phyloP scores from a whole-genome alignment of 53 echinoderm and acorn worm species.

The Echinometra lucunter region DNA sequence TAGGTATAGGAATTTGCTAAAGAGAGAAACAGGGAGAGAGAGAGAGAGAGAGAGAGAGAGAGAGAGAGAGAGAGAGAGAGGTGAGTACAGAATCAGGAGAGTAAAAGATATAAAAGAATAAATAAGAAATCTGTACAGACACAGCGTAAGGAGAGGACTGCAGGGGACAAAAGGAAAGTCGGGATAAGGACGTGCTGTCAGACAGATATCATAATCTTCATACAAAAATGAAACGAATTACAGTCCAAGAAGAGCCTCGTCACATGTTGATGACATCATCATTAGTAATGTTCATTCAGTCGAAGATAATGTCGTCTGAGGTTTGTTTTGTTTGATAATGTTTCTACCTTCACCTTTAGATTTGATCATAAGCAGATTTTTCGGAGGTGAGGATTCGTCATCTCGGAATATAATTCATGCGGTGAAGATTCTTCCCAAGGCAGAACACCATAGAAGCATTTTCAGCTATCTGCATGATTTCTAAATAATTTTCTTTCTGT shows the following conservation, averaged over 20 bases:
- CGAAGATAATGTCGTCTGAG: neutral
- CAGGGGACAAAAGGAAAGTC: neutral
- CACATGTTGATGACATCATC: slow-evolving; percentile 35
- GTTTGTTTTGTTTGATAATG: slow-evolving; percentile 32
- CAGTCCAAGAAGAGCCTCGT: neutral
- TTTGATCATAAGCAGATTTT: neutral
- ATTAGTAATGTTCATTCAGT: slow-evolving; percentile 36
- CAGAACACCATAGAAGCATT: too few relatives aligned
- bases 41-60: neutral
- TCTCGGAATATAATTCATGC: neutral
- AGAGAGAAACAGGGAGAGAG: neutral
- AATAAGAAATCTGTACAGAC: neutral
- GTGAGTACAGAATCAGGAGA: too few relatives aligned
- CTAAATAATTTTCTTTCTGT: too few relatives aligned
- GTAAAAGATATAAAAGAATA: neutral
- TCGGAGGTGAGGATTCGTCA: neutral
- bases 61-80: neutral
- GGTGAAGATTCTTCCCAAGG: too few relatives aligned
- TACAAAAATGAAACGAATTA: neutral
- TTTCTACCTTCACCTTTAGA: slow-evolving; percentile 29
- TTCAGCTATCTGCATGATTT: too few relatives aligned
- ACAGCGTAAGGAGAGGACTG: neutral
- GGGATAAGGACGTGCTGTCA: neutral
- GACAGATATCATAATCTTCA: neutral
- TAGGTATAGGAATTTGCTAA: too few relatives aligned